Evolutionary conservation across 2,888 invertebrate genomes (phyloP).

Genomic region (Gortyna flavago): DNA sequence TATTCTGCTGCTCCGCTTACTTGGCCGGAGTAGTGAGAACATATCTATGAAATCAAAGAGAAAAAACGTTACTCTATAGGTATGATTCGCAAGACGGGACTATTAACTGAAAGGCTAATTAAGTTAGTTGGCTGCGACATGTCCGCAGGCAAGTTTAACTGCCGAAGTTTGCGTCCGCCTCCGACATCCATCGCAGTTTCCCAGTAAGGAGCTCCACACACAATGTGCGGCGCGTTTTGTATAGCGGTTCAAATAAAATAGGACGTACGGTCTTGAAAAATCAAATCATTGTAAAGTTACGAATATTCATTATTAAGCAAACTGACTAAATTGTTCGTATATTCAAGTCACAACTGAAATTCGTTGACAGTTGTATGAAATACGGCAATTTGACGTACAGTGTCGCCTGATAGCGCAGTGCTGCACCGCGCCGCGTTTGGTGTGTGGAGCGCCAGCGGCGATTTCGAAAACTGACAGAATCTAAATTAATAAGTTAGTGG

Average conservation of each 20-base stretch:
- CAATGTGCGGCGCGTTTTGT: not conserved
- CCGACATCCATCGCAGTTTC: not conserved
- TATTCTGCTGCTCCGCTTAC: not conserved
- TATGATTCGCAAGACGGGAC: not conserved
- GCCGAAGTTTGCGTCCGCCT: constrained; percentile 1
- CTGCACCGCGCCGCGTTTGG: not conserved
- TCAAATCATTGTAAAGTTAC: not conserved
- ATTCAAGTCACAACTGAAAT: not conserved
- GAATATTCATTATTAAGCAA: not conserved
- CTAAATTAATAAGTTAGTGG: not conserved
- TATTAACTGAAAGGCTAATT: too few relatives aligned
- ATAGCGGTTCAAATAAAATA: not conserved
- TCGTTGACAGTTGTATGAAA: not conserved
- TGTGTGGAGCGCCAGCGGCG: too few relatives aligned
- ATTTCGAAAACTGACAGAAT: not conserved
- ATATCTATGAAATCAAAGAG: not conserved
- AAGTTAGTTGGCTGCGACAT: too few relatives aligned
- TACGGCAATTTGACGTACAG: not conserved
- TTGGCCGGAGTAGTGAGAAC: not conserved
- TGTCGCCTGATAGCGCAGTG: not conserved
- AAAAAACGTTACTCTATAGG: not conserved
- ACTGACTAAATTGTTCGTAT: not conserved
- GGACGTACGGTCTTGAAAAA: not conserved
- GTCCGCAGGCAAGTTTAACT: constrained; percentile 14
- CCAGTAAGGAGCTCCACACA: not conserved